Conservation (phyloP, 2,797 vertebrate species). For the Platalea minor region DNA sequence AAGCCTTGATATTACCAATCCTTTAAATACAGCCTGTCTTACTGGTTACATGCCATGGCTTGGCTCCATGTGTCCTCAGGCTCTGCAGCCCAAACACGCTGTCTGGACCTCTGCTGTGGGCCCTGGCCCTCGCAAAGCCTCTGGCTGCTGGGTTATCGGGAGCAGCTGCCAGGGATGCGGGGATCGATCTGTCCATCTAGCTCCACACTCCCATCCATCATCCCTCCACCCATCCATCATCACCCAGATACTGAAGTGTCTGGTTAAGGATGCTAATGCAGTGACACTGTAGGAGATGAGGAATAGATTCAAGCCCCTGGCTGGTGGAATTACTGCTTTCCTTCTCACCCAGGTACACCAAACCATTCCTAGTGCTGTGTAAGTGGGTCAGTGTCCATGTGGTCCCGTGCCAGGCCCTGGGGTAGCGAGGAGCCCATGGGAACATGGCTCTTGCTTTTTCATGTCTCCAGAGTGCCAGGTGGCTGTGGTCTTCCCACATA, state of each 20-base stretch:
- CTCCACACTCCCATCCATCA: neutral
- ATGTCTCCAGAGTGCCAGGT: too few relatives aligned
- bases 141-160: neutral
- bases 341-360: neutral
- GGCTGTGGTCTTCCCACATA: neutral
- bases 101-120: fast-evolving
- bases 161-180: neutral
- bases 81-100: neutral
- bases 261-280: neutral
- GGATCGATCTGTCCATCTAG: neutral
- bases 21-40: neutral
- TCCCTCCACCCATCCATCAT: neutral
- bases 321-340: neutral
- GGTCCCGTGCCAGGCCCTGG: neutral
- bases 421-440: neutral
- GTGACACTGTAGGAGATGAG: neutral
- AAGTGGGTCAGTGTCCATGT: fast-evolving
- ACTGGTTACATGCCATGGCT: neutral
- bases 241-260: neutral
- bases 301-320: neutral
- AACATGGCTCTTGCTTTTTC: neutral
- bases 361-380: neutral
- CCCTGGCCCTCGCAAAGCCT: neutral
- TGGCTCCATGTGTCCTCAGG: neutral
- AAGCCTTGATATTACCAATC: neutral